Conservation (phyloP, 2,888 invertebrate genomes). For the Lithodes maja region DNA sequence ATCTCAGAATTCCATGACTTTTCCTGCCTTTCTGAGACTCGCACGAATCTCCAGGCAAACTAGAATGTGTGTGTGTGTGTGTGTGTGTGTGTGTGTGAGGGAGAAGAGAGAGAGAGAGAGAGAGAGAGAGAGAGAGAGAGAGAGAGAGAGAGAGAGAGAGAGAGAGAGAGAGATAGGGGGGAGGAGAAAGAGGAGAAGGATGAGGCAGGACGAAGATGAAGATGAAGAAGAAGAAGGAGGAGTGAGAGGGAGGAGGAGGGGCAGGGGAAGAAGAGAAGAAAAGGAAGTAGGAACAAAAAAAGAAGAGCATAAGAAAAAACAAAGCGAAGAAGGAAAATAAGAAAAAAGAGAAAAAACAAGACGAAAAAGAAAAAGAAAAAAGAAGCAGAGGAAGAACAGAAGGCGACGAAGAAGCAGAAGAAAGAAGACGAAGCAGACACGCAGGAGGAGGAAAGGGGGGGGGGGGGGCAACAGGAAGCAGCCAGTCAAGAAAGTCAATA, state of each 20-base stretch:
- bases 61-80: neutral
- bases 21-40: no score
- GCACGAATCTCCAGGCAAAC: no score
- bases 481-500: neutral
- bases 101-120: neutral
- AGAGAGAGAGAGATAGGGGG: neutral
- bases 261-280: neutral
- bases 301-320: no score
- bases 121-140: neutral
- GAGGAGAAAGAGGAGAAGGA: no score
- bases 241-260: neutral
- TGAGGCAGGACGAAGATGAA: no score
- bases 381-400: no score
- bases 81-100: neutral
- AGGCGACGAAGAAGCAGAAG: neutral
- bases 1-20: no score
- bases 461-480: neutral
- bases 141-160: neutral
- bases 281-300: neutral
- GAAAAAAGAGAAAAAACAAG: neutral
- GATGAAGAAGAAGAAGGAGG: no score
- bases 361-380: neutral
- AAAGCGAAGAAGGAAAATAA: neutral
- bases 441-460: neutral
- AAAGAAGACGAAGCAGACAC: neutral